Percentiles rank a stretch among this genome's conserved stretches.
Evolutionary conservation across 1,140 invertebrate genomes (phyloP).

Genomic region (Helicoverpa armigera): DNA sequence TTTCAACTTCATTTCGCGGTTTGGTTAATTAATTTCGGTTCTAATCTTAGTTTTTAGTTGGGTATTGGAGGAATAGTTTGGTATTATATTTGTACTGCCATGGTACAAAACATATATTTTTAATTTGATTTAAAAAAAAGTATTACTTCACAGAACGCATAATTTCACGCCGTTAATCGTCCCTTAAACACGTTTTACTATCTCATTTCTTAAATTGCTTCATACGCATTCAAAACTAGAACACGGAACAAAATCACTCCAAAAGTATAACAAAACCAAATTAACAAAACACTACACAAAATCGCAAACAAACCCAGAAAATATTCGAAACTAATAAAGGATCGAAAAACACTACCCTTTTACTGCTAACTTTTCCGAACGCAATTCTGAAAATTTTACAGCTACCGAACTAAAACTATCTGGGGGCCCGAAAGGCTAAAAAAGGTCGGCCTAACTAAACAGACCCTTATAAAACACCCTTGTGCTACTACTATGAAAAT

Average conservation of each 20-base stretch:
- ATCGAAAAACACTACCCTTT: conserved; percentile 45
- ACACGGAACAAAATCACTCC: too few relatives aligned
- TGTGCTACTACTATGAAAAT: conserved; percentile 44
- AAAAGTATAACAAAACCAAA: neutral
- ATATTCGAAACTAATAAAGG: conserved; percentile 47
- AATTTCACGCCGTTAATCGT: too few relatives aligned
- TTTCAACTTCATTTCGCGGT: conserved; percentile 80
- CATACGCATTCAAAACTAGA: too few relatives aligned
- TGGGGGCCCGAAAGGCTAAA: conserved; percentile 72
- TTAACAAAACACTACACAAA: conserved; percentile 17
- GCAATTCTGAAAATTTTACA: conserved; percentile 70
- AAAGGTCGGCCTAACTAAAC: conserved; percentile 85
- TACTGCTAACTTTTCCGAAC: conserved; percentile 61
- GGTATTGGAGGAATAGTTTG: conserved; percentile 3
- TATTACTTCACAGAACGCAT: too few relatives aligned
- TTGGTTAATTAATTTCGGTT: conserved; percentile 69
- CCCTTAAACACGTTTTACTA: too few relatives aligned
- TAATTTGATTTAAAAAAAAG: too few relatives aligned
- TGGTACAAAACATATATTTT: too few relatives aligned
- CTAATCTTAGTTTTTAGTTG: conserved; percentile 49
- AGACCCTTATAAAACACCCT: conserved; percentile 83
- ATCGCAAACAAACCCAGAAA: conserved; percentile 19
- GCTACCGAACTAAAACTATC: conserved; percentile 74
- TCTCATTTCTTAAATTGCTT: neutral
- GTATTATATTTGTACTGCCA: neutral